Base-by-base conservation (phyloP, 2,113 vertebrate genomes). In the Glareola pratincola region DNA sequence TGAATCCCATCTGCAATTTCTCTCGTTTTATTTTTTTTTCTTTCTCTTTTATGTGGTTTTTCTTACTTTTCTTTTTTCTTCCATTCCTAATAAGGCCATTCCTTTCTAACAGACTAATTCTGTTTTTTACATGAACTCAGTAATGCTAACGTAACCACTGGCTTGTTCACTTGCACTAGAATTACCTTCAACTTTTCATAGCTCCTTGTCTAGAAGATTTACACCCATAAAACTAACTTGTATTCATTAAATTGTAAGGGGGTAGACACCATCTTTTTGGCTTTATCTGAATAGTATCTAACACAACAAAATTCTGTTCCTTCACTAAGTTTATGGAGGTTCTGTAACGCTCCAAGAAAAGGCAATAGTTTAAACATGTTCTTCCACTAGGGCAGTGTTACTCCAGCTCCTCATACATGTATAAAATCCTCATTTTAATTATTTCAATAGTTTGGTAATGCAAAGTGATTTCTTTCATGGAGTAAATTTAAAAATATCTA, bases 21-120 rank as follows among this genome's bases (percentile, higher is more conserved):
- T 68, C 45, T 50, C 0, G 0, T 1, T 1, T 2, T n/a, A n/a
- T n/a, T 30, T 67, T n/a, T 59, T 79, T 77, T 71, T 3, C 7
- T 67, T 45, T 36, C 20, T 39, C 34, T 27, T 26, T 10, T 32
- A 20, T 43, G 19, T 68, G 14, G 1, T 63, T 82, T 81, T 63
- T 30, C 30, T 62, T 54, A 26, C 16, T 53, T 45, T 23, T 39
- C 54, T 59, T 21, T 26, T 30, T 5, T 2, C 30, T 41, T 86
- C 47, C 20, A 30, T 63, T 72, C 23, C 36, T 64, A 72, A 86
- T 76, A 54, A 82, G 82, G 32, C 39, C 26, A 41, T 75, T 67
- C 26, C 21, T 10, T 92, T 92, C 43, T 51, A 56, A 64, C 15
- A 43, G 57, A 37, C 2, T n/a, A 17, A 34, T 41, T 60, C 23